Evolutionary conservation across 1,140 invertebrate genomes (phyloP).

Genomic region (Rhopalosiphum padi): DNA sequence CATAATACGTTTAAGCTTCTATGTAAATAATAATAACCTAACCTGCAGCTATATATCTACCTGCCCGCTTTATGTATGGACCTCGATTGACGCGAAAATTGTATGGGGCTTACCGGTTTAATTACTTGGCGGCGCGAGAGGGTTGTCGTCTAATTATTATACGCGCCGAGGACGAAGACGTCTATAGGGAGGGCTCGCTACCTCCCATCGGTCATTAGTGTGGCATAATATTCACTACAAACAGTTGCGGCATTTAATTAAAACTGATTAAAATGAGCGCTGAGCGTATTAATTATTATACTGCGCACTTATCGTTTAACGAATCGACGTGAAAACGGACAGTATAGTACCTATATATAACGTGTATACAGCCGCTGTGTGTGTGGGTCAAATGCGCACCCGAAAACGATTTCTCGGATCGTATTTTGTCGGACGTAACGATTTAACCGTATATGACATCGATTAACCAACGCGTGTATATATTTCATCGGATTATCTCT

Average conservation of each 20-base stretch:
- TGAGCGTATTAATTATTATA: not conserved
- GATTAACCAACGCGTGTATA: not conserved
- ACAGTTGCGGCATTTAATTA: conserved; percentile 19
- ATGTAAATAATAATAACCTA: not conserved
- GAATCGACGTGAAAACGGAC: not conserved
- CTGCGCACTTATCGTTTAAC: not conserved
- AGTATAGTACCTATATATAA: not conserved
- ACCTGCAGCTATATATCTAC: not conserved
- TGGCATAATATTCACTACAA: not conserved
- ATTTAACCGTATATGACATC: not conserved
- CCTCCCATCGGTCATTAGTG: conserved; percentile 35
- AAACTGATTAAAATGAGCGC: not conserved
- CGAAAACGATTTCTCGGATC: not conserved
- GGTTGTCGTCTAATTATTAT: conserved; percentile 1
- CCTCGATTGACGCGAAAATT: not conserved
- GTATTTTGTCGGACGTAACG: not conserved
- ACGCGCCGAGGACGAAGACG: not conserved
- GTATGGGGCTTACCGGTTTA: not conserved
- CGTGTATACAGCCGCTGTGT: not conserved
- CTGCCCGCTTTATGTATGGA: too few species aligned
- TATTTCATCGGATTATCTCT: not conserved
- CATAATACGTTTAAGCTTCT: not conserved
- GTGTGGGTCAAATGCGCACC: not conserved
- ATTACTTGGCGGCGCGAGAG: not conserved
- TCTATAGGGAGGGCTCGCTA: not conserved